Conservation (phyloP, 2,888 invertebrate species). For the Epirrita christyi region DNA sequence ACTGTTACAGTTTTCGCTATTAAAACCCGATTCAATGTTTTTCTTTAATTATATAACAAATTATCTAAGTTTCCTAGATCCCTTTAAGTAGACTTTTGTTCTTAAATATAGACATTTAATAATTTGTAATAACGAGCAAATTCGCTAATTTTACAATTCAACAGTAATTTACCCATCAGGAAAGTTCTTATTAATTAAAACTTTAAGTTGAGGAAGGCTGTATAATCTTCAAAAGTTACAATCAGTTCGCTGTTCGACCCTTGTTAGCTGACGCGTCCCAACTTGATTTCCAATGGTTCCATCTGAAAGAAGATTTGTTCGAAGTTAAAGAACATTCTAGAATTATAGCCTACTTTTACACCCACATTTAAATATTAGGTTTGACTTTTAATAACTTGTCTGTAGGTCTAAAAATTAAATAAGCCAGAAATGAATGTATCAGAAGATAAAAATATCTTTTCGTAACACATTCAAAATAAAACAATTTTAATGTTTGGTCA, state of each 20-base stretch:
- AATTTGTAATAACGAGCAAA: constrained; percentile 14
- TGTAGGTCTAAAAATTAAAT: too few relatives aligned
- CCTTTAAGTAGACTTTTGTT: background rate
- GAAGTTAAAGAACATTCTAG: constrained; percentile 23
- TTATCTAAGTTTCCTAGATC: too few relatives aligned
- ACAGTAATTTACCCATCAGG: constrained; percentile 37
- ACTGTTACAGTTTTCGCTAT: too few relatives aligned
- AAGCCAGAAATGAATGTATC: too few relatives aligned
- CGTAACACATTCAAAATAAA: too few relatives aligned
- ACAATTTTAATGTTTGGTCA: too few relatives aligned
- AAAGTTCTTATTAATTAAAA: constrained; percentile 39
- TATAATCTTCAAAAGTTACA: constrained; percentile 62
- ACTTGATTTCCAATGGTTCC: constrained; percentile 46
- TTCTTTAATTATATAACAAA: too few relatives aligned
- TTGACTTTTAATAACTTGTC: too few relatives aligned
- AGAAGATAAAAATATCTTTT: too few relatives aligned
- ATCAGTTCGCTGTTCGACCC: constrained; percentile 55
- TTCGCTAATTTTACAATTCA: constrained; percentile 28
- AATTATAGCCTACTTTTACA: constrained; percentile 11
- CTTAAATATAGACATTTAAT: background rate
- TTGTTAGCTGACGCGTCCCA: constrained; percentile 59
- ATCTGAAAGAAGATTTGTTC: constrained; percentile 27
- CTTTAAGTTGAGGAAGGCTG: constrained; percentile 45
- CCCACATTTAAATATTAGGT: background rate
- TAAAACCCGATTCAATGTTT: too few relatives aligned